Conservation (phyloP, 2,797 vertebrate genomes). For the Liasis olivaceus region DNA sequence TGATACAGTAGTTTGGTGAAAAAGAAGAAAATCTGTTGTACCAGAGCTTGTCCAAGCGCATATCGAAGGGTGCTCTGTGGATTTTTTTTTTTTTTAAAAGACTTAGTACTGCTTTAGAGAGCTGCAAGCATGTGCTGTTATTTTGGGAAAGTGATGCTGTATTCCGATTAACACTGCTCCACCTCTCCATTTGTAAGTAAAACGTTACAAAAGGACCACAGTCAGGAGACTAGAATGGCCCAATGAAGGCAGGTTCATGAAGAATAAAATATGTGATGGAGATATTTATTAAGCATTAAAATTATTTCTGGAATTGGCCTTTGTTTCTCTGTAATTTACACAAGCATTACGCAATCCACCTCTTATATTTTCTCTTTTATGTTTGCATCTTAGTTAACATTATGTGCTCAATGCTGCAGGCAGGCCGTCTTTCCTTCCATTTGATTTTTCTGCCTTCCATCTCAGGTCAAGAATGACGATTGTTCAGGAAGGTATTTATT, state of each 20-base stretch:
- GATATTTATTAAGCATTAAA: neutral
- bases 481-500: neutral
- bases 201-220: neutral
- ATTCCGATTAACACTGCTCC: neutral
- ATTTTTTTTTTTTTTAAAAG: neutral
- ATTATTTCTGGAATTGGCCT: neutral
- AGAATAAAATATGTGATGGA: neutral
- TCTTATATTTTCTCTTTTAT: neutral
- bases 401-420: neutral
- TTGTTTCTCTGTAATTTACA: too few species aligned
- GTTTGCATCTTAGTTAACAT: neutral
- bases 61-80: neutral
- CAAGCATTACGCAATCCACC: neutral
- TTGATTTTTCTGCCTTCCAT: neutral
- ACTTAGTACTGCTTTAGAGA: neutral
- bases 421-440: neutral
- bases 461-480: neutral
- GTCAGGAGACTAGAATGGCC: neutral
- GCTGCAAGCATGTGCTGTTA: neutral
- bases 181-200: neutral
- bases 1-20: neutral
- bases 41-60: neutral
- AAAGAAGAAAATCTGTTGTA: neutral
- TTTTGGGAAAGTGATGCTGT: neutral
- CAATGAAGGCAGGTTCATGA: neutral